These are phyloP conservation scores for Heteromurus nitidus DNA, from an alignment of 2,888 invertebrate species.

Conservation along the genomic window DNA sequence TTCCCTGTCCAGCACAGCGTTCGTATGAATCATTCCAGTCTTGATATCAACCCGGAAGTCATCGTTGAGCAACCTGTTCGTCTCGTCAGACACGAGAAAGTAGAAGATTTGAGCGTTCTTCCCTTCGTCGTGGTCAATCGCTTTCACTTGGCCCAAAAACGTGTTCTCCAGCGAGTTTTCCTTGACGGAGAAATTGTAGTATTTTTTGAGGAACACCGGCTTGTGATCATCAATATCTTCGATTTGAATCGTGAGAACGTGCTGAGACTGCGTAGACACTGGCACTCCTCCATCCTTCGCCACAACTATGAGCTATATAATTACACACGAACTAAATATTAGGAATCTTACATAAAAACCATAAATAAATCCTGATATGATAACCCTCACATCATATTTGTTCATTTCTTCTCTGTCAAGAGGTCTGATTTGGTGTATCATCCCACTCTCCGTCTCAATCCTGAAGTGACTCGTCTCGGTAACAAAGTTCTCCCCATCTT, in stretches of 20 bases:
- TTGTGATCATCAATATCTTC: constrained; percentile 74
- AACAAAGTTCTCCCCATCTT: constrained; percentile 70
- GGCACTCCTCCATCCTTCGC: constrained; percentile 75
- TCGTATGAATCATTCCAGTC: constrained; percentile 86
- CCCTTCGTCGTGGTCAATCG: constrained; percentile 86
- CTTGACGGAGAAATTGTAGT: constrained; percentile 69
- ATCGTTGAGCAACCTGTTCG: constrained; percentile 78
- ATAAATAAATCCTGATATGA: not conserved
- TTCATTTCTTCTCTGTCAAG: constrained; percentile 76
- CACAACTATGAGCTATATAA: constrained; percentile 74
- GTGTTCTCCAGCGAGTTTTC: constrained; percentile 71
- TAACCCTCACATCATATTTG: constrained; percentile 81
- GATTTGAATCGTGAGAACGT: constrained; percentile 74
- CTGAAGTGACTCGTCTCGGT: constrained; percentile 70
- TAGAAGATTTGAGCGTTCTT: constrained; percentile 89
- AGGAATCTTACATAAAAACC: not conserved
- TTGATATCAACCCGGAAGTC: constrained; percentile 86
- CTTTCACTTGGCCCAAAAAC: constrained; percentile 81
- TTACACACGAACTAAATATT: not conserved
- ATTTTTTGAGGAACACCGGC: constrained; percentile 72
- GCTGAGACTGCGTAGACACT: constrained; percentile 74
- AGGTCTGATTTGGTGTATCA: constrained; percentile 70
- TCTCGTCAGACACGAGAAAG: constrained; percentile 81
- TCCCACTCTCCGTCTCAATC: constrained; percentile 69
- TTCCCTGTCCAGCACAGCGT: constrained; percentile 89